These are phyloP conservation scores for Xanthia togata DNA, from an alignment of 2,888 invertebrate genomes.

Conservation along the genomic window DNA sequence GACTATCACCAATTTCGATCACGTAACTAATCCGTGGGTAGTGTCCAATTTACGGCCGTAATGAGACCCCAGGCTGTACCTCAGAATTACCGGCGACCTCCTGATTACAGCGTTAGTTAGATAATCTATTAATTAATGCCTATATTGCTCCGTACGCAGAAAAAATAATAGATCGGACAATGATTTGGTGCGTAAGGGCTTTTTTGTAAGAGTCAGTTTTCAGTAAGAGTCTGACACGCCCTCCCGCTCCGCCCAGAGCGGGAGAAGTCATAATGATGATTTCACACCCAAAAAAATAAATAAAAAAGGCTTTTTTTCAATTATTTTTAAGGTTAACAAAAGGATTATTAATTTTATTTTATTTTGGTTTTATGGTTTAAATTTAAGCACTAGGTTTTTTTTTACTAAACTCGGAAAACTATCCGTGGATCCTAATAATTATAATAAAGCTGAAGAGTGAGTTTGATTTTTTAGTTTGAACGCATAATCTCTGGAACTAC, in stretches of 20 bases:
- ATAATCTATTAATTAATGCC: constrained; percentile 57
- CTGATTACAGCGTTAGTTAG: constrained; percentile 53
- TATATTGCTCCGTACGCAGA: constrained; percentile 42
- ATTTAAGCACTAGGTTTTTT: not conserved
- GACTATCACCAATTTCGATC: constrained; percentile 45
- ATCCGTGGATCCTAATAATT: not conserved
- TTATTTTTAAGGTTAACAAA: not conserved
- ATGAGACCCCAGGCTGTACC: constrained; percentile 46
- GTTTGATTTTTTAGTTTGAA: too few species aligned
- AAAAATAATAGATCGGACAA: constrained; percentile 45
- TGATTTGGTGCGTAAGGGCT: constrained; percentile 27
- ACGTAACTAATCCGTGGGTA: constrained; percentile 55
- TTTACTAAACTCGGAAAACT: not conserved
- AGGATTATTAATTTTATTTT: not conserved
- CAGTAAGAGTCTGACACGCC: too few species aligned
- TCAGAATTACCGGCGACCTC: constrained; percentile 35
- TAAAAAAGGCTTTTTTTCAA: constrained; percentile 6
- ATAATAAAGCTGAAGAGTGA: too few species aligned
- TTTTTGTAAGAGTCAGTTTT: too few species aligned
- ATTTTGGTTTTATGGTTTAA: not conserved
- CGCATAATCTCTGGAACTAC: too few species aligned
- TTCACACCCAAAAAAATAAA: too few species aligned
- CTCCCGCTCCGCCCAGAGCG: too few species aligned
- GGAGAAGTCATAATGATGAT: too few species aligned
- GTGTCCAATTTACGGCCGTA: constrained; percentile 54